Evolutionary conservation across 1,140 invertebrate genomes (phyloP).

Genomic region (Meloidogyne exigua): DNA sequence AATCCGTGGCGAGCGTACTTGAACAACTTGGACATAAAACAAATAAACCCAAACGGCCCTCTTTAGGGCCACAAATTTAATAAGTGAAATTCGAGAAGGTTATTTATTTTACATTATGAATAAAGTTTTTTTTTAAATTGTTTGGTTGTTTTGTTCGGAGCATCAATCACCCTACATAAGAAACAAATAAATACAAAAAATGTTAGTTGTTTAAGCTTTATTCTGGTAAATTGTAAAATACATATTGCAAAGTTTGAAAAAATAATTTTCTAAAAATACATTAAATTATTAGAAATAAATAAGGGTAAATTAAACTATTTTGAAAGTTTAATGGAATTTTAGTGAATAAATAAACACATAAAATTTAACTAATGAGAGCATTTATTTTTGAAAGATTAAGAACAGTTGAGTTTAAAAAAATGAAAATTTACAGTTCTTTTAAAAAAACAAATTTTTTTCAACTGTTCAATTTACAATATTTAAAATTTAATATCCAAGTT

Average conservation of each 20-base stretch:
- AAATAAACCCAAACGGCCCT: conserved; percentile 1
- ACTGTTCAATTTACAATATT: not conserved
- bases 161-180: too few species aligned
- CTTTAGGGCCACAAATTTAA: conserved; percentile 24
- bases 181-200: too few species aligned
- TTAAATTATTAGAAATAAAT: too few species aligned
- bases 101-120: not conserved
- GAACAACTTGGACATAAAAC: conserved; percentile 36
- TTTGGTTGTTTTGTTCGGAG: too few species aligned
- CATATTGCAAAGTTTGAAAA: too few species aligned
- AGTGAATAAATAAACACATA: not conserved
- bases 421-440: not conserved
- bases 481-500: conserved; percentile 30
- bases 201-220: too few species aligned
- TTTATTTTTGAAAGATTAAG: conserved; percentile 85
- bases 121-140: too few species aligned
- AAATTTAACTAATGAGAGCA: conserved; percentile 67
- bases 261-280: too few species aligned
- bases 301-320: too few species aligned
- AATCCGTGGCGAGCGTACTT: conserved; percentile 70
- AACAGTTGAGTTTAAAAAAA: not conserved
- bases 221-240: too few species aligned
- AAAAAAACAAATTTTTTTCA: not conserved
- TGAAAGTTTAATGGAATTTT: too few species aligned
- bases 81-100: not conserved